A percentile compares a stretch with the other conserved stretches of the same genome.
Evolutionary conservation across 2,888 invertebrate genomes (phyloP).

Genomic region (Auanema freiburgensis): DNA sequence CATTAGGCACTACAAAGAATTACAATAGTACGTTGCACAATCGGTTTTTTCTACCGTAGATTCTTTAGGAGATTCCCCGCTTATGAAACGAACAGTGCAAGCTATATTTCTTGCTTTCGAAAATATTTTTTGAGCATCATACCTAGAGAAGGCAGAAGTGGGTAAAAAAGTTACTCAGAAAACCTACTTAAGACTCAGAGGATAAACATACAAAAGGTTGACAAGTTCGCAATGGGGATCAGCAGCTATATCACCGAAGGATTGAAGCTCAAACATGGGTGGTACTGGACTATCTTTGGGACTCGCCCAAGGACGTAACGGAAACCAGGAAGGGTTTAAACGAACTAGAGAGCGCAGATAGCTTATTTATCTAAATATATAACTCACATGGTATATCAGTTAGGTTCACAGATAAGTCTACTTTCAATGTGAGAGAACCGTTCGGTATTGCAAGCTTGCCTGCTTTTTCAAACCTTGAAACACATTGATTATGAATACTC

Average conservation of each 20-base stretch:
- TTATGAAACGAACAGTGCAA: constrained; percentile 83
- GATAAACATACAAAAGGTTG: constrained; percentile 91
- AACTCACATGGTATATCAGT: constrained; percentile 36
- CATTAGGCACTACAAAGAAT: constrained; percentile 33
- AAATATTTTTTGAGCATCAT: constrained; percentile 58
- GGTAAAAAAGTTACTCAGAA: not conserved
- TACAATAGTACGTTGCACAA: not conserved
- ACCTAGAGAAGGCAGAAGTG: constrained; percentile 25
- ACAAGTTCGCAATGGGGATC: constrained; percentile 80
- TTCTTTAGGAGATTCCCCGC: constrained; percentile 29
- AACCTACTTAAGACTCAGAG: constrained; percentile 69
- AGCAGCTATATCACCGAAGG: constrained; percentile 72
- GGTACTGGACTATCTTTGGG: constrained; percentile 18
- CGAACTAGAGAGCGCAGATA: constrained; percentile 72
- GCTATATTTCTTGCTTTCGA: constrained; percentile 85
- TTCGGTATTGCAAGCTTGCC: constrained; percentile 41
- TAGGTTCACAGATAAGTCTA: constrained; percentile 28
- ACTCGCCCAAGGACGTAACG: constrained; percentile 68
- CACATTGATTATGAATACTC: not conserved
- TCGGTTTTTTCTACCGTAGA: not conserved
- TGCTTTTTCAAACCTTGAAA: constrained; percentile 36
- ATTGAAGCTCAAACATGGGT: constrained; percentile 82
- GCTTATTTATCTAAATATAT: not conserved
- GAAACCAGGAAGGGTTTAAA: constrained; percentile 80
- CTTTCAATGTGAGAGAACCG: constrained; percentile 26